Conservation (phyloP, 2,797 vertebrate species). For the Streptopelia turtur region DNA sequence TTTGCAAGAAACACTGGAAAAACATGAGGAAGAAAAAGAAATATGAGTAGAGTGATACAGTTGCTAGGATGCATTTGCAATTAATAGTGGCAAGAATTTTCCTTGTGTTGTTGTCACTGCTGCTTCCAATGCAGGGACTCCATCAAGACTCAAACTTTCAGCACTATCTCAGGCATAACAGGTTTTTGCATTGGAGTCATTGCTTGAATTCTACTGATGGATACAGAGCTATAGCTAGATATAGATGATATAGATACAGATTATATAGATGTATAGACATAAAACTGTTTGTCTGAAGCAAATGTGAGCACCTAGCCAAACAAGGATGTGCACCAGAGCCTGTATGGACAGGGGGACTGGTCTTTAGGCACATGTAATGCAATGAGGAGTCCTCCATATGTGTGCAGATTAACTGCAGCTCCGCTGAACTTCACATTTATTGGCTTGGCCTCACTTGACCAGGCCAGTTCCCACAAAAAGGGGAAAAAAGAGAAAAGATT, state of each 20-base stretch:
- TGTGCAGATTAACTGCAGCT: not conserved
- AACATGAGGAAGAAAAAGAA: not conserved
- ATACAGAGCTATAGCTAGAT: not conserved
- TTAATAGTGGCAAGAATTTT: not conserved
- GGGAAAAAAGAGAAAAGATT: not conserved
- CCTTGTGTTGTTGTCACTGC: not conserved
- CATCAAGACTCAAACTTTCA: not conserved
- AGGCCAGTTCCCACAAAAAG: not conserved
- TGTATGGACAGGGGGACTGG: not conserved
- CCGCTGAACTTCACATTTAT: not conserved
- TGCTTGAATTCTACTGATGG: not conserved
- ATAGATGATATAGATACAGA: not conserved
- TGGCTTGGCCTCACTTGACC: not conserved
- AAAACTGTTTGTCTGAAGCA: not conserved
- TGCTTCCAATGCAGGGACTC: not conserved
- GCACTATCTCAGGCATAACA: not conserved
- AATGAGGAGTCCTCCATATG: not conserved
- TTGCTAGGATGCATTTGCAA: slow-evolving; percentile 19
- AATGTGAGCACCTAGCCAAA: not conserved
- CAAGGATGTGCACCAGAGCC: not conserved
- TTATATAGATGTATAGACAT: not conserved
- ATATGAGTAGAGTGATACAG: not conserved
- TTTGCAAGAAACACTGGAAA: slow-evolving; percentile 35
- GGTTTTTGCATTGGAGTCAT: not conserved
- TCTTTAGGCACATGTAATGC: not conserved